A percentile compares a stretch with the other conserved stretches of the same genome.
phyloP scores from a whole-genome alignment of 1,140 invertebrate species.

The Diprion similis region DNA sequence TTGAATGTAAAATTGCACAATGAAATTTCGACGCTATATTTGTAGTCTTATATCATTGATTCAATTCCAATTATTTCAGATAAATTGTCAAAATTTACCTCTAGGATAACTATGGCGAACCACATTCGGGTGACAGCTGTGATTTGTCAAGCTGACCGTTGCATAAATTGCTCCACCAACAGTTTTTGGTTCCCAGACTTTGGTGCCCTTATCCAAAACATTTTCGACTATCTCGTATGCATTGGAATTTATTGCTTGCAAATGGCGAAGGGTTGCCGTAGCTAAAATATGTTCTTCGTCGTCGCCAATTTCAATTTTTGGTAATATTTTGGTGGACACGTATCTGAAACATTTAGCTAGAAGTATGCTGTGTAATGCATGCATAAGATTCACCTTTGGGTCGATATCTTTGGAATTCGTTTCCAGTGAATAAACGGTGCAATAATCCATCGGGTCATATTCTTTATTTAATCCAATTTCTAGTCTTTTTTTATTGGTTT shows the following conservation, averaged over 20 bases:
- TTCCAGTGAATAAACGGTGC: slow-evolving; percentile 52
- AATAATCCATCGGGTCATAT: slow-evolving; percentile 50
- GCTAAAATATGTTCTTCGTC: slow-evolving; percentile 50
- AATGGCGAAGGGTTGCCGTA: slow-evolving; percentile 60
- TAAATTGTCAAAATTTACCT: slow-evolving; percentile 35
- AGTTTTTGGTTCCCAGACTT: slow-evolving; percentile 53
- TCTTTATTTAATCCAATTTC: slow-evolving; percentile 42
- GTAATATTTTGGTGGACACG: slow-evolving; percentile 44
- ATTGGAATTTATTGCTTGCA: slow-evolving; percentile 70
- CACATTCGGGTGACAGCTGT: slow-evolving; percentile 67
- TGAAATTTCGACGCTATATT: not conserved
- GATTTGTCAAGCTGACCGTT: slow-evolving; percentile 70
- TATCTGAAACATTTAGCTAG: slow-evolving; percentile 61
- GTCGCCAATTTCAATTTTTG: slow-evolving; percentile 19
- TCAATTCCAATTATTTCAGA: not conserved
- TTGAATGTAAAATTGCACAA: slow-evolving; percentile 39
- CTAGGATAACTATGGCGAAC: slow-evolving; percentile 61
- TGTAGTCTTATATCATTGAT: not conserved
- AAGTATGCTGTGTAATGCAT: slow-evolving; percentile 63
- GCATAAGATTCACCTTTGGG: slow-evolving; percentile 60
- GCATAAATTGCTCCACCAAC: slow-evolving; percentile 69
- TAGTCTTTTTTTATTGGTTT: slow-evolving; percentile 45
- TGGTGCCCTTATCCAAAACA: slow-evolving; percentile 41
- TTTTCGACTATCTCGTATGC: slow-evolving; percentile 71
- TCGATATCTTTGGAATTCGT: slow-evolving; percentile 58